Conservation (phyloP, 2,888 invertebrate species). For the Gerosis bhagava region DNA sequence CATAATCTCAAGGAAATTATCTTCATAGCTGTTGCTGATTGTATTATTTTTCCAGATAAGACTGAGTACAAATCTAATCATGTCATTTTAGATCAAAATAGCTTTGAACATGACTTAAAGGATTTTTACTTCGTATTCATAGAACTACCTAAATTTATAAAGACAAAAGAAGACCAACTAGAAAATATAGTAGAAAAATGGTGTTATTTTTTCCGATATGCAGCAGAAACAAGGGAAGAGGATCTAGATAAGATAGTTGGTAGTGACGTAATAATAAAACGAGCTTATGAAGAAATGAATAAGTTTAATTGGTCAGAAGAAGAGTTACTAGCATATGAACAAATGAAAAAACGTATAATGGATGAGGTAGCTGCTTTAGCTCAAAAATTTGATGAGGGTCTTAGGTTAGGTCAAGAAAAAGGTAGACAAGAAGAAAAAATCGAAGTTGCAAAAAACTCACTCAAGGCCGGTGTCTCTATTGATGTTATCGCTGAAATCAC, state of each 20-base stretch:
- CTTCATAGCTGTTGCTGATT: conserved; percentile 43
- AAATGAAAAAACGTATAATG: conserved; percentile 31
- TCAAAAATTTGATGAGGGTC: conserved; percentile 39
- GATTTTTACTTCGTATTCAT: conserved; percentile 40
- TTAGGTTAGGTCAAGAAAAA: conserved; percentile 33
- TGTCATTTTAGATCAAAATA: conserved; percentile 34
- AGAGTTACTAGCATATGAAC: conserved; percentile 40
- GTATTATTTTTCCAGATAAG: conserved; percentile 40
- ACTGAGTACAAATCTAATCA: conserved; percentile 35
- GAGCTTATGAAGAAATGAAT: conserved; percentile 36
- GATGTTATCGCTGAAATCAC: neutral
- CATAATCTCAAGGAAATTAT: conserved; percentile 38
- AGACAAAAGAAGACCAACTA: conserved; percentile 31
- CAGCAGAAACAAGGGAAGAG: conserved; percentile 37
- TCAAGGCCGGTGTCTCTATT: conserved; percentile 3
- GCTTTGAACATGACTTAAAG: conserved; percentile 38
- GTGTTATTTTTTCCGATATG: conserved; percentile 38
- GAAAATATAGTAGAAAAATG: conserved; percentile 38
- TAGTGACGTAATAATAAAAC: conserved; percentile 34
- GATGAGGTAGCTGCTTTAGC: conserved; percentile 35
- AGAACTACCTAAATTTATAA: conserved; percentile 40
- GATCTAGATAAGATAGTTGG: conserved; percentile 25
- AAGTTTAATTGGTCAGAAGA: conserved; percentile 39
- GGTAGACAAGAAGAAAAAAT: conserved; percentile 30
- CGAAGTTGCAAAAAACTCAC: conserved; percentile 15